Conservation (phyloP, 2,797 vertebrate species). For the Peromyscus nudipes region DNA sequence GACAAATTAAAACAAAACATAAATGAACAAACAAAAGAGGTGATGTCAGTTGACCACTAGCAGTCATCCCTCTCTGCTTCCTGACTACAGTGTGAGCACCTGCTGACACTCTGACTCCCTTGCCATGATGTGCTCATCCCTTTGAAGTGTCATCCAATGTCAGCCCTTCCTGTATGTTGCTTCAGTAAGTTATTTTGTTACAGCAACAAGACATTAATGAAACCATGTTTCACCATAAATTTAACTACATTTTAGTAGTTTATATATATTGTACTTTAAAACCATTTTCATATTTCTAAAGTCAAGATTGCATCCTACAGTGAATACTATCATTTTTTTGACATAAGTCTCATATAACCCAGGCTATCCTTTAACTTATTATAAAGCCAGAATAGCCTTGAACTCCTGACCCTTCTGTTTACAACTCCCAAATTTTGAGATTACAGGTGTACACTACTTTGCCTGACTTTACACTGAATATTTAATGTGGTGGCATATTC, state of each 20-base stretch:
- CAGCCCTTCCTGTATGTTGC: not conserved
- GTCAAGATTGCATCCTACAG: not conserved
- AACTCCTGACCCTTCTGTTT: not conserved
- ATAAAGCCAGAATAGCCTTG: not conserved
- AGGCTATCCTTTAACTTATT: not conserved
- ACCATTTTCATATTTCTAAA: conserved; percentile 41
- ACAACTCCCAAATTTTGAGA: not conserved
- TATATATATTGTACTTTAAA: not conserved
- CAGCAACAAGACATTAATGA: not conserved
- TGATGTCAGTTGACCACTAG: not conserved
- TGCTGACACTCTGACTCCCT: not conserved
- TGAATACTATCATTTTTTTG: not conserved
- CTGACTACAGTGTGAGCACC: not conserved
- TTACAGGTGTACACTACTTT: not conserved
- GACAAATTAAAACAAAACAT: not conserved
- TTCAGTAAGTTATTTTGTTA: not conserved
- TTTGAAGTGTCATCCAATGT: not conserved
- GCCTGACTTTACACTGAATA: not conserved
- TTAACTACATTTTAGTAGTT: not conserved
- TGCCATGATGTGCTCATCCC: not conserved
- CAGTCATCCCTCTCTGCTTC: not conserved
- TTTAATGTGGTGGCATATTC: not conserved
- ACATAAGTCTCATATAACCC: not conserved
- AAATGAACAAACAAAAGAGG: not conserved
- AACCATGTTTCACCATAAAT: not conserved